These are phyloP conservation scores for Sinocyclocheilus maitianheensis DNA, from an alignment of 2,113 vertebrate genomes.

Conservation along the genomic window DNA sequence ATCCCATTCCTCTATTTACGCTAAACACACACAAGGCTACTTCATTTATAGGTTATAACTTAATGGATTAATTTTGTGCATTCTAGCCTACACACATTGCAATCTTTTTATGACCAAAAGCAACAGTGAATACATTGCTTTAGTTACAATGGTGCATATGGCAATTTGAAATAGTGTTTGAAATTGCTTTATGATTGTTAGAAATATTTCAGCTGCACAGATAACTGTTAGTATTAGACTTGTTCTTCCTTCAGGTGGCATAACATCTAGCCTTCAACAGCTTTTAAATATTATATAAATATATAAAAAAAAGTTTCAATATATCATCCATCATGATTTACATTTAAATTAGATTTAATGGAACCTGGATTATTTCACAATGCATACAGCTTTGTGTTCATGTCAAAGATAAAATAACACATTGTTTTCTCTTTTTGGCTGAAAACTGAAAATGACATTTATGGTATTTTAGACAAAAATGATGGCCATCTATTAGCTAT, in stretches of 20 bases:
- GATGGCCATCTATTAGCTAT: not conserved
- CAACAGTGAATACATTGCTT: not conserved
- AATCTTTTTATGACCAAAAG: not conserved
- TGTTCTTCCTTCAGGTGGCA: not conserved
- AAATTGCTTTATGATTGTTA: not conserved
- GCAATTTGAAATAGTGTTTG: not conserved
- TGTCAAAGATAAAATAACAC: not conserved
- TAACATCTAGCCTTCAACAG: not conserved
- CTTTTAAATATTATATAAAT: not conserved
- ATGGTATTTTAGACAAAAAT: not conserved
- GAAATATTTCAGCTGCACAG: not conserved
- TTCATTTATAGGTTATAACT: not conserved
- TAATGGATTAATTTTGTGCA: not conserved
- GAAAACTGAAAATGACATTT: not conserved
- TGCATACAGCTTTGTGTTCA: not conserved
- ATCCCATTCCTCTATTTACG: not conserved
- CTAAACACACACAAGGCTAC: not conserved
- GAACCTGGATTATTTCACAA: not conserved
- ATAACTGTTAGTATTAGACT: not conserved
- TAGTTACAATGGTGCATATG: not conserved
- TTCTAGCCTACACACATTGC: not conserved
- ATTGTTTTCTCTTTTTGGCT: not conserved
- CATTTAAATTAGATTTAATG: not conserved
- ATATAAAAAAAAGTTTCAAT: not conserved
- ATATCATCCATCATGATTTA: not conserved